Evolutionary conservation across 2,113 vertebrate genomes (phyloP).

Genomic region (Anas platyrhynchos): DNA sequence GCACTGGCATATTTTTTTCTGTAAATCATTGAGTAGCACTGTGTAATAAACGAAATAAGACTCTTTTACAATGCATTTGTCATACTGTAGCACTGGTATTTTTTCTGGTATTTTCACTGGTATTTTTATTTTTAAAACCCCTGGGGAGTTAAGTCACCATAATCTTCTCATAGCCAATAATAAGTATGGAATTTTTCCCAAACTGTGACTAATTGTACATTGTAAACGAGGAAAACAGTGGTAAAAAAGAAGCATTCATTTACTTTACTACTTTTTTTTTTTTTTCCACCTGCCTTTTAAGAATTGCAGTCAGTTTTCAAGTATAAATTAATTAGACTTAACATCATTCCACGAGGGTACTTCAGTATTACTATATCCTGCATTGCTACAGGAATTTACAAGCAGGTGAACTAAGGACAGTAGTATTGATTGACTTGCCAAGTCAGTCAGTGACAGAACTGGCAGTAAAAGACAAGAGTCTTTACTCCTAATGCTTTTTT

Average conservation of each 20-base stretch:
- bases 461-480: constrained; percentile 14
- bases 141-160: background rate
- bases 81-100: background rate
- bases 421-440: background rate
- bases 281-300: background rate
- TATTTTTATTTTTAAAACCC: background rate
- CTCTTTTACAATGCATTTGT: background rate
- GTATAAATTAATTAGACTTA: background rate
- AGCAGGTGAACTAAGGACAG: constrained; percentile 17
- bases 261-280: background rate
- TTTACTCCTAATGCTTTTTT: background rate
- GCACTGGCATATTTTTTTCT: background rate
- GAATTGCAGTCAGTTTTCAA: background rate
- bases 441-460: constrained; percentile 20
- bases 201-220: background rate
- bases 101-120: background rate
- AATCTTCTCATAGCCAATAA: background rate
- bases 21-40: background rate
- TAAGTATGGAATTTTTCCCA: background rate
- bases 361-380: background rate
- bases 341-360: background rate
- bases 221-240: background rate
- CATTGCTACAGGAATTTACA: background rate
- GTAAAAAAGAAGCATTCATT: background rate
- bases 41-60: background rate